A percentile compares a stretch with the other conserved stretches of the same genome.
Evolutionary conservation across 2,888 invertebrate species (phyloP).

Genomic region (Melieria picta): DNA sequence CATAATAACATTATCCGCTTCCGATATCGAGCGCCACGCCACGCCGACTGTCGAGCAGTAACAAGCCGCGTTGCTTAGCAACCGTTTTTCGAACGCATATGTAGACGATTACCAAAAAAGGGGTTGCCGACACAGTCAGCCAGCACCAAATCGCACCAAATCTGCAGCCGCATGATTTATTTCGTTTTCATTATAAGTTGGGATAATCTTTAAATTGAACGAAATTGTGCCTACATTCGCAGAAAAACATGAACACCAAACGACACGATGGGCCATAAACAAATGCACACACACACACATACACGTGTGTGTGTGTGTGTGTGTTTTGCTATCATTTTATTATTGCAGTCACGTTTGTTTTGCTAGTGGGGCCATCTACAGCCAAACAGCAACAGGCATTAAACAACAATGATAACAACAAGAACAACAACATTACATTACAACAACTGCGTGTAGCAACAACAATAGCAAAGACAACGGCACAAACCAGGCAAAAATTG

Average conservation of each 20-base stretch:
- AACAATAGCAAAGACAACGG: neutral
- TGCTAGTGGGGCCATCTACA: constrained; percentile 13
- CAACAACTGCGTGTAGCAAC: neutral
- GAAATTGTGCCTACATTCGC: neutral
- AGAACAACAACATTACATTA: neutral
- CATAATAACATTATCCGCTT: constrained; percentile 21
- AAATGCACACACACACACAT: neutral
- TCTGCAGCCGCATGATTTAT: constrained; percentile 28
- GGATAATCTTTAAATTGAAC: constrained; percentile 26
- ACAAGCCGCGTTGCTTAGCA: too few species aligned
- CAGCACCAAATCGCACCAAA: too few species aligned
- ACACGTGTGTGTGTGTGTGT: neutral
- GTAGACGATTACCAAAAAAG: too few species aligned
- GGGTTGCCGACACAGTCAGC: too few species aligned
- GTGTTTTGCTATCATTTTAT: constrained; percentile 10
- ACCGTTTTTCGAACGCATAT: too few species aligned
- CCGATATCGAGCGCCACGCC: too few species aligned
- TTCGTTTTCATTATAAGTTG: constrained; percentile 22
- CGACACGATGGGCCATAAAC: neutral
- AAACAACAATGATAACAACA: constrained; percentile 7
- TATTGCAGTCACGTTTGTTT: constrained; percentile 28
- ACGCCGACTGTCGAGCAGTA: too few species aligned
- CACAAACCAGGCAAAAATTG: neutral
- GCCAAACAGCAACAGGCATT: constrained; percentile 13
- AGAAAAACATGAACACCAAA: neutral